These are phyloP conservation scores for Chiroxiphia lanceolata DNA, from an alignment of 2,797 vertebrate species.

Conservation along the genomic window DNA sequence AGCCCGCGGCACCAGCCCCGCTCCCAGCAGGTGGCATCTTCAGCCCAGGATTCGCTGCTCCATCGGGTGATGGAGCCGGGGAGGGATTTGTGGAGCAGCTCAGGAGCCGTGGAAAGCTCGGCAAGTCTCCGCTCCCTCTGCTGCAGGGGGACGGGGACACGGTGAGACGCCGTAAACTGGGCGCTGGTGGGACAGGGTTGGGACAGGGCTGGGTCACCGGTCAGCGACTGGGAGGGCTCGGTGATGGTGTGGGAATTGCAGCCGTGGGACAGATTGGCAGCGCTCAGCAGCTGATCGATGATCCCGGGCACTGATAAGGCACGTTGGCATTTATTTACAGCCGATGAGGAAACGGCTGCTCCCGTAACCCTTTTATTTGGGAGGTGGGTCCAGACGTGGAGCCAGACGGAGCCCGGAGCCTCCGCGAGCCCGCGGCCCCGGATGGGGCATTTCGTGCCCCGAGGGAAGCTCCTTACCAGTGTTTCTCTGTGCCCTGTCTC, in stretches of 20 bases:
- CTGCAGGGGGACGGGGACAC: not conserved
- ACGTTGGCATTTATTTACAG: not conserved
- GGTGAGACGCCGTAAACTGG: rapidly evolving
- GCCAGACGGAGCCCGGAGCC: not conserved
- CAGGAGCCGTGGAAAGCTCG: not conserved
- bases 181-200: rapidly evolving
- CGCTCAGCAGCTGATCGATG: not conserved
- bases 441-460: not conserved
- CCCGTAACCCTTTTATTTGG: not conserved
- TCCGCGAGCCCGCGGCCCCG: not conserved
- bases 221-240: not conserved
- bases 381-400: not conserved
- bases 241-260: not conserved
- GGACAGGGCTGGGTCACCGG: too few species aligned
- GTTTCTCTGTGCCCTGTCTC: not conserved
- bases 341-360: not conserved
- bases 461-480: not conserved
- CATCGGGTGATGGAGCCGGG: not conserved
- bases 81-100: not conserved
- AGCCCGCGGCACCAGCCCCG: not conserved
- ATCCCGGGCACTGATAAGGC: not conserved
- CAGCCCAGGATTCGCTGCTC: not conserved
- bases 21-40: conserved; percentile 51
- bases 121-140: not conserved
- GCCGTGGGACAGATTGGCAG: not conserved